A percentile compares a stretch with the other conserved stretches of the same genome.
Evolutionary conservation across 2,888 invertebrate species (phyloP).

Genomic region (Chalcis sispes): DNA sequence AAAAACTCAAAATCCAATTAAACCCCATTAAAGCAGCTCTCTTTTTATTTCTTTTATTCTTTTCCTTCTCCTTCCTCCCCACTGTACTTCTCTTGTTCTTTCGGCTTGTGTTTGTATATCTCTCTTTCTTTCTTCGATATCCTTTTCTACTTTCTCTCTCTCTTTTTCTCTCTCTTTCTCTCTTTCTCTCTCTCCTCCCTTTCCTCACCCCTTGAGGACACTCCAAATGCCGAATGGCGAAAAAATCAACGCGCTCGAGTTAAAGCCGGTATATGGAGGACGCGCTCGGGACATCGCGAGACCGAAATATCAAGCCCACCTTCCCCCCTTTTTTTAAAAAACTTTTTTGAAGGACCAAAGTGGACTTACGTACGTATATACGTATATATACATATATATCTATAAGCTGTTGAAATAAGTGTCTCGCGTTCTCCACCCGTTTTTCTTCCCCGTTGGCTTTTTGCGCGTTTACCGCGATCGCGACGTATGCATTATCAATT

Average conservation of each 20-base stretch:
- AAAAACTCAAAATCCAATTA: conserved; percentile 58
- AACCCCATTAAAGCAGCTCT: conserved; percentile 52
- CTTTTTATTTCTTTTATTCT: background rate
- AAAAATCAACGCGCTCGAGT: conserved; percentile 23
- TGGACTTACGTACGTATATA: background rate
- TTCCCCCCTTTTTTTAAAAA: too few species aligned
- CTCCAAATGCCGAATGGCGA: conserved; percentile 5
- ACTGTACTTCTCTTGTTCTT: background rate
- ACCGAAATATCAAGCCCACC: too few species aligned
- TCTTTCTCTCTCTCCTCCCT: background rate
- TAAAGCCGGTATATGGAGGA: too few species aligned
- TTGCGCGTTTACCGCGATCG: too few species aligned
- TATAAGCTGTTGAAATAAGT: conserved; percentile 1
- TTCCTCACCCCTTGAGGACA: background rate
- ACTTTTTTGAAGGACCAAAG: too few species aligned
- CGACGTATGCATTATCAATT: too few species aligned
- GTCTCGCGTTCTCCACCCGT: too few species aligned
- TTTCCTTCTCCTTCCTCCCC: background rate
- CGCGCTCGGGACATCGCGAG: conserved; percentile 6
- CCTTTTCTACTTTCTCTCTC: background rate
- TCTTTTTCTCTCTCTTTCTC: conserved; percentile 1
- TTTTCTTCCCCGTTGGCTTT: too few species aligned
- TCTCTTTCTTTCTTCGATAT: background rate
- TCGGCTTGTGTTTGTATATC: background rate
- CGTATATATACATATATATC: too few species aligned